Evolutionary conservation across 2,797 vertebrate species (phyloP).

Genomic region (Enteromius treurensis): DNA sequence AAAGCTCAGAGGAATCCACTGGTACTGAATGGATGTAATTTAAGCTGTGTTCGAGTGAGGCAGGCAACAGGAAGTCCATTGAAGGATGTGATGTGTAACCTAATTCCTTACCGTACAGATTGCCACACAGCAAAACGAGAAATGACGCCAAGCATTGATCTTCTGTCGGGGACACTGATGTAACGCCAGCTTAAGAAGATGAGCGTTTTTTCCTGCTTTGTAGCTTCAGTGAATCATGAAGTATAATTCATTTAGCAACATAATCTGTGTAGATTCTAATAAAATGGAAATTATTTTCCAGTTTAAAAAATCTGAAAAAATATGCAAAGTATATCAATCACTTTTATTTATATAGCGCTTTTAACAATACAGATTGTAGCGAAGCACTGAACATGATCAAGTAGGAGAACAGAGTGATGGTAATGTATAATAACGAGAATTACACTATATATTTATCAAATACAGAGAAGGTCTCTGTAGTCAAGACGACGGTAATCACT

Average conservation of each 20-base stretch:
- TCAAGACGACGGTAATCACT: too few species aligned
- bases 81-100: slow-evolving; percentile 47
- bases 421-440: too few species aligned
- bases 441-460: too few species aligned
- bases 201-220: slow-evolving; percentile 17
- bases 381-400: too few species aligned
- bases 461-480: too few species aligned
- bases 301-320: not conserved
- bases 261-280: not conserved
- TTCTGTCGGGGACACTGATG: slow-evolving; percentile 40
- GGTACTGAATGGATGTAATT: slow-evolving; percentile 7
- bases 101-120: slow-evolving; percentile 29
- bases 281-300: not conserved
- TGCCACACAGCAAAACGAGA: slow-evolving; percentile 37
- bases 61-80: slow-evolving; percentile 35
- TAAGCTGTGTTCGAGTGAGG: not conserved
- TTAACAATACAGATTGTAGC: too few species aligned
- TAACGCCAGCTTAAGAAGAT: slow-evolving; percentile 27
- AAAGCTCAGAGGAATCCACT: not conserved
- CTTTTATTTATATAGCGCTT: too few species aligned
- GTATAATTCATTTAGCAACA: not conserved
- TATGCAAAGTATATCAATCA: not conserved
- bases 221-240: slow-evolving; percentile 1
- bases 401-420: too few species aligned
- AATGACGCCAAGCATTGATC: slow-evolving; percentile 47